Percentiles rank a stretch among this genome's conserved stretches.
Evolutionary conservation across 2,888 invertebrate genomes (phyloP).

Genomic region (Drosophila neotestacea): DNA sequence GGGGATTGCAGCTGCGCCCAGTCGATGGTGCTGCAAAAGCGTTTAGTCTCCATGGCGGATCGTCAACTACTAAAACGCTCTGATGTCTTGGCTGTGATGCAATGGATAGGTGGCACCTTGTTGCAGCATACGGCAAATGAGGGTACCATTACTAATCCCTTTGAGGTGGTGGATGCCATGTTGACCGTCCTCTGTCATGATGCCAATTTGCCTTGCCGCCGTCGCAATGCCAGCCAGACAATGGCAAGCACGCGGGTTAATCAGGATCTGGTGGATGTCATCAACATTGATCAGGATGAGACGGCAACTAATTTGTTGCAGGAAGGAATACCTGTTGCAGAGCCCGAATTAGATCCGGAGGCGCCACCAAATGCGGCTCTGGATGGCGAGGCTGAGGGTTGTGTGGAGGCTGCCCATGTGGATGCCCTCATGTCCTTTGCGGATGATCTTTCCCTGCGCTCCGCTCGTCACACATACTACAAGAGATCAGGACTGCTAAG

Average conservation of each 20-base stretch:
- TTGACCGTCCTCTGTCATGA: constrained; percentile 93
- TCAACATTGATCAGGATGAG: constrained; percentile 85
- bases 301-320: constrained; percentile 61
- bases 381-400: constrained; percentile 82
- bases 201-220: constrained; percentile 90
- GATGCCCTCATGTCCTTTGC: constrained; percentile 92
- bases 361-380: background rate
- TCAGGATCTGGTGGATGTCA: constrained; percentile 84
- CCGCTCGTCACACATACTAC: constrained; percentile 87
- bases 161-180: constrained; percentile 90
- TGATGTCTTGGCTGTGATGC: constrained; percentile 89
- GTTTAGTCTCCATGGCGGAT: constrained; percentile 86
- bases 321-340: constrained; percentile 28
- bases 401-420: constrained; percentile 90
- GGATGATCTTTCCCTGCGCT: constrained; percentile 91
- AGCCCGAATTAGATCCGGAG: constrained; percentile 31
- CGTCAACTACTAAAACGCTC: constrained; percentile 90
- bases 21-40: constrained; percentile 86
- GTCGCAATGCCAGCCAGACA: constrained; percentile 49
- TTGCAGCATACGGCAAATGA: constrained; percentile 88
- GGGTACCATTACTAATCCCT: constrained; percentile 87
- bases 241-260: constrained; percentile 53
- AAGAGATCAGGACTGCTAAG: constrained; percentile 89
- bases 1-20: constrained; percentile 91
- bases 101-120: constrained; percentile 88